Evolutionary conservation across 1,140 invertebrate species (phyloP).

Genomic region (Calosoma granatense): DNA sequence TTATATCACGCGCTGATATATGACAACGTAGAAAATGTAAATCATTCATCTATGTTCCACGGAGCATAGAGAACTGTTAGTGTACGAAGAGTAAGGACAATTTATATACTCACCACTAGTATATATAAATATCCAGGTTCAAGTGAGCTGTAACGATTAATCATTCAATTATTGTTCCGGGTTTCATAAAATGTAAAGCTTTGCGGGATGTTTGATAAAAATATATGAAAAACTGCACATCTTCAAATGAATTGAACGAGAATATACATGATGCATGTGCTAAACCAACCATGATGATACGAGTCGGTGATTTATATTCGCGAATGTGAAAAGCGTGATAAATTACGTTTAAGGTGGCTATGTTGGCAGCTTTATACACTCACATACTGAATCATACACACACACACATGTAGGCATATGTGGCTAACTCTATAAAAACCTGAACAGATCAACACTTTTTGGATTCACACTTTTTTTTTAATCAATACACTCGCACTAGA

Average conservation of each 20-base stretch:
- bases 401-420: neutral
- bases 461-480: too few species aligned
- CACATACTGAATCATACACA: neutral
- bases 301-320: conserved; percentile 1
- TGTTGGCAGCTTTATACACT: neutral
- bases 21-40: too few species aligned
- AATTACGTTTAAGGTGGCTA: neutral
- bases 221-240: conserved; percentile 1
- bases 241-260: neutral
- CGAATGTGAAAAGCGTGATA: conserved; percentile 5
- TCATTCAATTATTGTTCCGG: neutral
- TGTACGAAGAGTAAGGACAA: neutral
- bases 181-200: neutral
- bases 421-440: too few species aligned
- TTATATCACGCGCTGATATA: too few species aligned
- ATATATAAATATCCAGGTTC: too few species aligned
- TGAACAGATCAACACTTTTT: too few species aligned
- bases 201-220: neutral
- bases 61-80: neutral
- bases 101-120: neutral
- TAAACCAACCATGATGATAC: conserved; percentile 3
- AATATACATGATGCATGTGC: neutral
- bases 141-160: too few species aligned
- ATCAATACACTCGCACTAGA: too few species aligned
- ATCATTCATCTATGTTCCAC: too few species aligned